Evolutionary conservation across 2,888 invertebrate genomes (phyloP), one percentile per base, ranked within the genome.

Genomic region (Nymphalis polychloros): DNA sequence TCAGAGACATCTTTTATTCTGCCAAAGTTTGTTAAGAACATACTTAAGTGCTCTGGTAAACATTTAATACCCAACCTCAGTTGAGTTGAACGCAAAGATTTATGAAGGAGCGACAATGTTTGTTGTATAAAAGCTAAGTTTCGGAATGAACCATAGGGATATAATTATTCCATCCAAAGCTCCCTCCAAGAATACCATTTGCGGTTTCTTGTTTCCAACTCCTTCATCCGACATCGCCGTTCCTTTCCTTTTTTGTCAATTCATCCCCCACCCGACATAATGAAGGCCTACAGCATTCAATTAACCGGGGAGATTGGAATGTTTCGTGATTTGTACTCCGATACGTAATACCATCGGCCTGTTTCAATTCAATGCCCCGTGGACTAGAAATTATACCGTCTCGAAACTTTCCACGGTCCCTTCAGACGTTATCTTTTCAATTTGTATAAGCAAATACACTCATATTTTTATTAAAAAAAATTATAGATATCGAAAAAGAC

Each of bases 241-340:
- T 84, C 80, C 79, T 88, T 87, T 84, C 69, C 62, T 86, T 88
- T 41, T 89, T 88, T 88, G 87, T 82, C 80, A 82, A 81, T 80
- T 78, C 80, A 79, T 67, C 61, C 41, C 81, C 80, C 82, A 79
- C 81, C 82, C 81, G 78, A 81, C 81, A 84, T 91, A 91, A 91
- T 91, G 89, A 90, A 89, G 89, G 90, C 86, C 87, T 88, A 86
- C 87, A 84, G 88, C 84, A 89, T 90, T 90, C 90, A 89, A 90
- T 91, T 91, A 90, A 88, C 86, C 84, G 82, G 78, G 82, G 87
- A 84, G 85, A 87, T 86, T 81, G 88, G 88, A 89, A 90, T 90
- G 89, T 87, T 89, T 88, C 87, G 89, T 88, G 88, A 89, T 89
- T 89, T 89, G 86, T 87, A 82, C 85, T 79, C 81, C 79, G 81